These are phyloP conservation scores for Acronicta psi DNA, from an alignment of 2,888 invertebrate species.

Conservation along the genomic window DNA sequence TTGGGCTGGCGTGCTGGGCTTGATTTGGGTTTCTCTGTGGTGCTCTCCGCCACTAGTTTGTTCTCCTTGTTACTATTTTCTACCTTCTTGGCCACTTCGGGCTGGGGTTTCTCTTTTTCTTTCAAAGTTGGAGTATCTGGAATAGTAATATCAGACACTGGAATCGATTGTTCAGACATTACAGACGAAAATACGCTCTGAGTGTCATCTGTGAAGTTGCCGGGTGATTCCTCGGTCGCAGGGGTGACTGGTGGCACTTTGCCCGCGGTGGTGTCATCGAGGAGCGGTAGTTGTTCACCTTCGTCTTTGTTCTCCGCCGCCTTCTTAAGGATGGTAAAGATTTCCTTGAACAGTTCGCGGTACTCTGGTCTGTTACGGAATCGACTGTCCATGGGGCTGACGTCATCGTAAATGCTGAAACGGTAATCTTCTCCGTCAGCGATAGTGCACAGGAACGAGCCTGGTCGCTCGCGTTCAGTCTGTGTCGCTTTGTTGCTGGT, in stretches of 20 bases:
- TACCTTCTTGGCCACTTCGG: constrained; percentile 74
- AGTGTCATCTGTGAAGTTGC: constrained; percentile 91
- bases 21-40: constrained; percentile 68
- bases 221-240: constrained; percentile 90
- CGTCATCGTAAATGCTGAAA: constrained; percentile 95
- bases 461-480: constrained; percentile 93
- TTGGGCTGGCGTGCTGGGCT: constrained; percentile 57
- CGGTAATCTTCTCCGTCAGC: constrained; percentile 96
- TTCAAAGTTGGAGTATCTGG: constrained; percentile 88
- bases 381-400: constrained; percentile 93
- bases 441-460: constrained; percentile 95
- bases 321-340: constrained; percentile 94
- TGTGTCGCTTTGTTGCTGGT: constrained; percentile 95
- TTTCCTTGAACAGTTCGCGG: constrained; percentile 94
- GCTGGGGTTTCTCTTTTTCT: constrained; percentile 73
- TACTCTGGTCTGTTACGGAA: constrained; percentile 95
- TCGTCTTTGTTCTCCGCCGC: constrained; percentile 95
- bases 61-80: constrained; percentile 75
- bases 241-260: constrained; percentile 92
- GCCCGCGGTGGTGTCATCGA: constrained; percentile 90
- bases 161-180: constrained; percentile 92
- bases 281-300: constrained; percentile 92
- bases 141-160: constrained; percentile 91
- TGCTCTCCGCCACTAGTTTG: constrained; percentile 74
- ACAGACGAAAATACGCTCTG: constrained; percentile 93